Evolutionary conservation across 2,888 invertebrate genomes (phyloP).

Genomic region (Brassicogethes aeneus): DNA sequence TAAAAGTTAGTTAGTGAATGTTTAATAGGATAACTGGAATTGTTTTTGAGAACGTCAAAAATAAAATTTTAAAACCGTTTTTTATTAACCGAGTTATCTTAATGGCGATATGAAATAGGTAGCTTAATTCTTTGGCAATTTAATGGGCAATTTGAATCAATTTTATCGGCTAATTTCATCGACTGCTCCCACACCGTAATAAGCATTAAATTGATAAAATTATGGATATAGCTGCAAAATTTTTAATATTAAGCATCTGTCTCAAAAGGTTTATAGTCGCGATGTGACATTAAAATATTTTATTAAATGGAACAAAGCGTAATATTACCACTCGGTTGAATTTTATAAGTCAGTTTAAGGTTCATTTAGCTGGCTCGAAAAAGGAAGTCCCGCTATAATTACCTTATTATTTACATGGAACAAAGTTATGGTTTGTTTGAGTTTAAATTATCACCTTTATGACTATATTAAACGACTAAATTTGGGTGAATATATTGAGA

Average conservation of each 20-base stretch:
- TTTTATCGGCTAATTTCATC: not conserved
- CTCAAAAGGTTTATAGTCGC: not conserved
- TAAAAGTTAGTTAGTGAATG: too few relatives aligned
- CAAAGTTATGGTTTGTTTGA: too few relatives aligned
- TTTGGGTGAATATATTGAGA: too few relatives aligned
- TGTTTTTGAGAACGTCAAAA: too few relatives aligned
- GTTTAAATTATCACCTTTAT: too few relatives aligned
- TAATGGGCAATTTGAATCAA: not conserved
- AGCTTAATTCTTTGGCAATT: not conserved
- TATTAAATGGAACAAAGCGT: constrained; percentile 9
- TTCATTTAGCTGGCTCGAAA: not conserved
- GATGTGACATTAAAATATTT: constrained; percentile 11
- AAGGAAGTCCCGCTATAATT: not conserved
- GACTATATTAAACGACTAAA: too few relatives aligned
- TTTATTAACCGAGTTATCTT: not conserved
- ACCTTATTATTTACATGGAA: too few relatives aligned
- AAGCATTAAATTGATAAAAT: not conserved
- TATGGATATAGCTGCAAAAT: not conserved
- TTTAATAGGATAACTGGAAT: too few relatives aligned
- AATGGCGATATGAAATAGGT: not conserved
- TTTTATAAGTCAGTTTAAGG: not conserved
- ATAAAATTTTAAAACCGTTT: too few relatives aligned
- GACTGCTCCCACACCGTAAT: not conserved
- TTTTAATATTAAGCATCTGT: not conserved
- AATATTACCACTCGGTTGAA: not conserved